phyloP scores from a whole-genome alignment of 2,888 invertebrate genomes.

The Ornithoptera priamus region DNA sequence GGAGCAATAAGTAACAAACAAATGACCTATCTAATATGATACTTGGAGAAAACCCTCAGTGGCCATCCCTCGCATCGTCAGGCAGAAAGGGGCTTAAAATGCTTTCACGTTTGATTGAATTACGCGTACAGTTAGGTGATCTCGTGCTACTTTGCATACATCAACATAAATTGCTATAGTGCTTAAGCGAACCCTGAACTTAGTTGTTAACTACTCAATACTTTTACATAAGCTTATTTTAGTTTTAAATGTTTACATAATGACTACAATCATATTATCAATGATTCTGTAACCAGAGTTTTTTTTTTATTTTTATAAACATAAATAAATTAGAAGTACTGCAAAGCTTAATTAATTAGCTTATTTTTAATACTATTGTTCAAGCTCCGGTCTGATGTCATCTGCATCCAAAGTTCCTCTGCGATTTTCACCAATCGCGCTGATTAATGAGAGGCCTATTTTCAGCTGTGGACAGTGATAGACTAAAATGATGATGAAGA shows the following conservation, averaged over 20 bases:
- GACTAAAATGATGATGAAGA: too few species aligned
- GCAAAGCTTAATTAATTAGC: too few species aligned
- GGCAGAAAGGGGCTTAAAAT: constrained; percentile 21
- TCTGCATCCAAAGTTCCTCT: too few species aligned
- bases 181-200: constrained; percentile 8
- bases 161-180: constrained; percentile 11
- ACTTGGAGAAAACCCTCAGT: neutral
- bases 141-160: constrained; percentile 16
- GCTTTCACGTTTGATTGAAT: constrained; percentile 25
- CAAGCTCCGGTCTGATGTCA: too few species aligned
- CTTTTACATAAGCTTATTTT: neutral
- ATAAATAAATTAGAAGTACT: too few species aligned
- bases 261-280: neutral
- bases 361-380: too few species aligned
- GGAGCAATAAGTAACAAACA: constrained; percentile 6
- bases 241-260: neutral
- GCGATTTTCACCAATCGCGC: too few species aligned
- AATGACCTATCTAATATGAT: constrained; percentile 11
- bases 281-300: too few species aligned
- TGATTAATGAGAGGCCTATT: too few species aligned
- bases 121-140: constrained; percentile 20
- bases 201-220: neutral
- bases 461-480: too few species aligned
- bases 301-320: too few species aligned
- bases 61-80: constrained; percentile 17